These are phyloP conservation scores for Carettochelys insculpta DNA, from an alignment of 2,113 vertebrate genomes.

Conservation along the genomic window DNA sequence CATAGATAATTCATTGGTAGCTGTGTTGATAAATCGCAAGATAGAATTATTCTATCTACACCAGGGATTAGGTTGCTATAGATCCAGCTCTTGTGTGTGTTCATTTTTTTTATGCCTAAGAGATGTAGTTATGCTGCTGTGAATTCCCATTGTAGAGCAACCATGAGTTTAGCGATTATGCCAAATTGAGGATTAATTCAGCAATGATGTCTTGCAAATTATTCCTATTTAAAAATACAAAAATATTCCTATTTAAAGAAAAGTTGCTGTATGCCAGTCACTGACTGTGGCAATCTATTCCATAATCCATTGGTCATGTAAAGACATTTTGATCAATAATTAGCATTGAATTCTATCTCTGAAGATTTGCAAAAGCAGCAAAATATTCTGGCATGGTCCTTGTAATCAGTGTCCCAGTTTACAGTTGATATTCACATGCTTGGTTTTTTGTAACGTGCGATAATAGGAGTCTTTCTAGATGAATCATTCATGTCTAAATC, in stretches of 20 bases:
- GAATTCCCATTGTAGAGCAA: background rate
- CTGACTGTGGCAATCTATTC: background rate
- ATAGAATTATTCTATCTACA: background rate
- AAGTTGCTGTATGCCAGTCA: background rate
- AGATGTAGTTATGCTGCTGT: background rate
- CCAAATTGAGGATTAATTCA: background rate
- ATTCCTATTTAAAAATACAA: background rate
- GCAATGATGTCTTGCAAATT: background rate
- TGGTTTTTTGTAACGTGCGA: background rate
- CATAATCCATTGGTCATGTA: rapidly evolving
- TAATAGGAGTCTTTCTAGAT: background rate
- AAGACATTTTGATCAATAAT: background rate
- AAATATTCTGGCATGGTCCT: background rate
- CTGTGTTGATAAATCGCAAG: background rate
- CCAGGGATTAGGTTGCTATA: background rate
- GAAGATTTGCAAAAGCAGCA: background rate
- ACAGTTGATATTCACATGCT: background rate
- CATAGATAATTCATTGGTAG: background rate
- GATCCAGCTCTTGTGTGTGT: background rate
- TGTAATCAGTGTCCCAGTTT: background rate
- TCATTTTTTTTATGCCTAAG: background rate
- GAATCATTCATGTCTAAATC: background rate
- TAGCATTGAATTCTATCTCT: background rate
- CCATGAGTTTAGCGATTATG: background rate
- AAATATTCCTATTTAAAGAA: no score